Evolutionary conservation across 2,888 invertebrate genomes (phyloP).

Genomic region (Julus scandinavius): DNA sequence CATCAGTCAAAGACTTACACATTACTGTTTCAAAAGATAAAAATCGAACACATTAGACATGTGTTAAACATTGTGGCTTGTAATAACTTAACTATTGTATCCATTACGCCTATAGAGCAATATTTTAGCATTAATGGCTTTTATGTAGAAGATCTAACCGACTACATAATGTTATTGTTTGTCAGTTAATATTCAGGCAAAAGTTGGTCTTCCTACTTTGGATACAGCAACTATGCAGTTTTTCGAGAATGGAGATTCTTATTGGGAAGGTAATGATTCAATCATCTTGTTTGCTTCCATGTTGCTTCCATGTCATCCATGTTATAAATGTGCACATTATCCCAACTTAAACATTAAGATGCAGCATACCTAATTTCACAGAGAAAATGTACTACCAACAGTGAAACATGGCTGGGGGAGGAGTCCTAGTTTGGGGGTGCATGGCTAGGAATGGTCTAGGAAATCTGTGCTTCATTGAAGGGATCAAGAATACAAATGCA

Average conservation of each 20-base stretch:
- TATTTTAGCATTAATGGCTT: no score
- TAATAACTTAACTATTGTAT: constrained; percentile 25
- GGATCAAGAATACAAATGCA: no score
- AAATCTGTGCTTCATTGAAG: no score
- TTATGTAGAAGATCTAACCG: no score
- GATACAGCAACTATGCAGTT: constrained; percentile 67
- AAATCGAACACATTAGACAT: constrained; percentile 59
- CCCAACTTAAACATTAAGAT: background rate
- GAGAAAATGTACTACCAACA: no score
- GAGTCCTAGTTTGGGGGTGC: no score
- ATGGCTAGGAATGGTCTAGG: no score
- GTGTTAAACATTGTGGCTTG: constrained; percentile 58
- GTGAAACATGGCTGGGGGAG: no score
- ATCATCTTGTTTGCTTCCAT: background rate
- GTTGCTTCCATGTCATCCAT: no score
- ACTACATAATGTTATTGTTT: background rate
- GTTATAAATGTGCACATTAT: no score
- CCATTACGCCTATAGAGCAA: no score
- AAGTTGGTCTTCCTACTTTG: constrained; percentile 63
- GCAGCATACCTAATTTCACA: background rate
- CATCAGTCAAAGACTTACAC: constrained; percentile 58
- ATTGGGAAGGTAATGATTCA: constrained; percentile 51
- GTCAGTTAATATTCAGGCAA: constrained; percentile 61
- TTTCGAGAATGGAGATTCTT: constrained; percentile 63
- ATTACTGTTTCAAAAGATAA: constrained; percentile 58